Base-by-base conservation (phyloP, 2,888 invertebrate genomes). In the Harpalus rufipes region DNA sequence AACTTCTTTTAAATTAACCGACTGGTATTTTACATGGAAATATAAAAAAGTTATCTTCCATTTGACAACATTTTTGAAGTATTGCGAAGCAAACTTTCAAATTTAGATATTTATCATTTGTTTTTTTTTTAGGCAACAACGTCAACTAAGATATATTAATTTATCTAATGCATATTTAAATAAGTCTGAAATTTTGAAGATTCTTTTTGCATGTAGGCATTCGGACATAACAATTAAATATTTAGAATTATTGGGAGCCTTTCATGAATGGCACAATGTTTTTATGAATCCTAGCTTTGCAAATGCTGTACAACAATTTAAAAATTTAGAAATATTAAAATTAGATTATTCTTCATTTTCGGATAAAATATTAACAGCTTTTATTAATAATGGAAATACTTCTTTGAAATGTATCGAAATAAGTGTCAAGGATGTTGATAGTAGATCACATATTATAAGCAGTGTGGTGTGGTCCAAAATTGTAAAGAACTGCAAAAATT, bases 281-380 rank as follows among this genome's bases (percentile, higher is more conserved):
- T 89, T 87, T 51, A 87, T 88, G 12, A 86, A 88, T 4, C 85
- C 87, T 7, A 86, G 88, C 81, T 88, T 90, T 87, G 86, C 87
- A 25, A 86, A 86, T 76, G 88, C 88, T 68, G 87, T 92, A 8
- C 90, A 91, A 61, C 90, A 91, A 81, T 88, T 92, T 65, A 88
- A 88, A 12, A 89, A 89, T 72, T 88, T 92, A 14, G 89, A 88
- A 32, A 88, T 89, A 8, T 87, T 92, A 63, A 91, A 91, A 87
- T 87, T 92, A 78, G 92, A 92, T 87, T 92, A 92, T 87, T 91
- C 91, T 14, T 90, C 92, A 10, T 86, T 92, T 72, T 91, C 91
- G 21, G 90, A 91, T 84, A 89, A 90, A 72, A 90, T 90, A 2
- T 89, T 92, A 0, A 90, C 90, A 81, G 90, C 91, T 10, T 88